phyloP scores from a whole-genome alignment of 1,140 invertebrate species.

The Heliothis subflexa region DNA sequence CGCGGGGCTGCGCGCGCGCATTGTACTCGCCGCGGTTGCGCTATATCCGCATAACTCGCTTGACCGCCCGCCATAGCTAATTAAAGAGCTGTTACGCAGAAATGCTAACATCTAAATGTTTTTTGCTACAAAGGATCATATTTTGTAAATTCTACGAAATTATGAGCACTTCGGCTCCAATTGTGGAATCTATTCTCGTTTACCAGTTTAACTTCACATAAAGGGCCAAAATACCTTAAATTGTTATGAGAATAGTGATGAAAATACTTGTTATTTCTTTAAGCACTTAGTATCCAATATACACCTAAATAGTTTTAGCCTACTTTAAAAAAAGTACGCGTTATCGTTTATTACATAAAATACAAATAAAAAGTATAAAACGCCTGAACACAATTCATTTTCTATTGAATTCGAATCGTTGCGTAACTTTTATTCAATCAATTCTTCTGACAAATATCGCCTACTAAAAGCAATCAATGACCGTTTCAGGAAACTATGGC shows the following conservation, averaged over 20 bases:
- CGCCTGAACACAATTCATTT: no score
- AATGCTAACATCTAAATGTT: constrained; percentile 43
- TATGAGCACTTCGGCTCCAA: not conserved
- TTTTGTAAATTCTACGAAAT: constrained; percentile 26
- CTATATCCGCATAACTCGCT: constrained; percentile 78
- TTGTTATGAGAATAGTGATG: no score
- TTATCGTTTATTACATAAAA: no score
- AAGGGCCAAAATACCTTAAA: no score
- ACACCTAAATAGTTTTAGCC: no score
- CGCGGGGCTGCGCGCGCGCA: constrained; percentile 52
- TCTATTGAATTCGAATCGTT: no score
- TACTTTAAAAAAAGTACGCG: no score
- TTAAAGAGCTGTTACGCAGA: constrained; percentile 59
- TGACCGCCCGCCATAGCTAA: constrained; percentile 65
- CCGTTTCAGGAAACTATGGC: constrained; percentile 66
- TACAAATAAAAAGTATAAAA: no score
- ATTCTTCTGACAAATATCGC: constrained; percentile 12
- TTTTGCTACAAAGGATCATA: constrained; percentile 36
- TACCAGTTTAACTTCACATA: no score
- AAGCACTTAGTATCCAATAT: no score
- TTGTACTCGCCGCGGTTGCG: constrained; percentile 69
- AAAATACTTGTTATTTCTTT: no score
- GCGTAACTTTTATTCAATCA: not conserved
- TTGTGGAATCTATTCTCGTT: not conserved
- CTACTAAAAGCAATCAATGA: constrained; percentile 55